phyloP scores from a whole-genome alignment of 2,113 vertebrate species.

The Oryctolagus cuniculus region mOryCun1.1 NC_091438.1:74212501-74213000 shows the following conservation, averaged over 20 bases:
- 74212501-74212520: not conserved
- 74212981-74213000: not conserved
- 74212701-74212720: not conserved
- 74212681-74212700: not conserved
- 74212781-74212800: not conserved
- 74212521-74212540: not conserved
- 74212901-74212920: not conserved
- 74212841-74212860: not conserved
- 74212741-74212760: not conserved
- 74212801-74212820: rapidly evolving
- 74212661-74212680: not conserved
- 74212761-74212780: not conserved
- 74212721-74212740: not conserved
- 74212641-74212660: not conserved
- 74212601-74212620: not conserved
- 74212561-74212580: not conserved
- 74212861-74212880: slow-evolving; percentile 14
- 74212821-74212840: not conserved
- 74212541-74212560: not conserved
- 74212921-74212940: slow-evolving; percentile 43
- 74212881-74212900: slow-evolving; percentile 8
- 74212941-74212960: slow-evolving; percentile 29
- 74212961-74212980: slow-evolving; percentile 16
- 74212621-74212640: not conserved
- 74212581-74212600: not conserved